Percentiles rank a stretch among this genome's conserved stretches.
phyloP scores from a whole-genome alignment of 2,113 vertebrate genomes.

The Nothobranchius furzeri region DNA sequence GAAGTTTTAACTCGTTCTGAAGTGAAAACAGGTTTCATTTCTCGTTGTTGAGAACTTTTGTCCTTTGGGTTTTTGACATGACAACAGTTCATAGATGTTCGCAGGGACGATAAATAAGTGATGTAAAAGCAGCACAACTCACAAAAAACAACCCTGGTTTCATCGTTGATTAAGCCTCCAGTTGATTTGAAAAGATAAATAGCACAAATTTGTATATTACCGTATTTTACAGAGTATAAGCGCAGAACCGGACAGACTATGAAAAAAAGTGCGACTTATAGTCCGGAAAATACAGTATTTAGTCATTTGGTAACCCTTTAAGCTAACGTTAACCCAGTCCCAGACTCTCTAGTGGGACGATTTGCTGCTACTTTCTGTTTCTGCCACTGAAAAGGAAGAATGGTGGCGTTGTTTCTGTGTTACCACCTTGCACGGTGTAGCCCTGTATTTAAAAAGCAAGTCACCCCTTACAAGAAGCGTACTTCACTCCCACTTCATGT shows the following conservation, averaged over 20 bases:
- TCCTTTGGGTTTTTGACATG: no score
- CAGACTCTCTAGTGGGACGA: not conserved
- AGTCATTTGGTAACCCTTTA: no score
- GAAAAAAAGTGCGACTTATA: no score
- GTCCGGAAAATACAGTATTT: no score
- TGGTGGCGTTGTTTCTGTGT: not conserved
- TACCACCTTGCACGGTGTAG: constrained; percentile 11
- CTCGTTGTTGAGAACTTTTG: not conserved
- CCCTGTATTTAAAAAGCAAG: constrained; percentile 29
- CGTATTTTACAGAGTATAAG: no score
- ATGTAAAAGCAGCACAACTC: not conserved
- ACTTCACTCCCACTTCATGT: no score
- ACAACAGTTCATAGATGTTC: not conserved
- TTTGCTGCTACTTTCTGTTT: not conserved
- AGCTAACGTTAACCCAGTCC: not conserved
- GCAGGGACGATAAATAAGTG: not conserved
- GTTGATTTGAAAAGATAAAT: not conserved
- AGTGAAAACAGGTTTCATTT: not conserved
- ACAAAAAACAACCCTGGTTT: not conserved
- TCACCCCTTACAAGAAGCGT: no score
- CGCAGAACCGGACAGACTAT: no score
- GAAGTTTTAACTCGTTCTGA: not conserved
- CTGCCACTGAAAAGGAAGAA: not conserved
- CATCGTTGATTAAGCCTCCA: not conserved
- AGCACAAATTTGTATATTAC: not conserved